These are phyloP conservation scores for Protobothrops flavoviridis DNA, from an alignment of 2,113 vertebrate genomes.

Conservation along the genomic window DNA sequence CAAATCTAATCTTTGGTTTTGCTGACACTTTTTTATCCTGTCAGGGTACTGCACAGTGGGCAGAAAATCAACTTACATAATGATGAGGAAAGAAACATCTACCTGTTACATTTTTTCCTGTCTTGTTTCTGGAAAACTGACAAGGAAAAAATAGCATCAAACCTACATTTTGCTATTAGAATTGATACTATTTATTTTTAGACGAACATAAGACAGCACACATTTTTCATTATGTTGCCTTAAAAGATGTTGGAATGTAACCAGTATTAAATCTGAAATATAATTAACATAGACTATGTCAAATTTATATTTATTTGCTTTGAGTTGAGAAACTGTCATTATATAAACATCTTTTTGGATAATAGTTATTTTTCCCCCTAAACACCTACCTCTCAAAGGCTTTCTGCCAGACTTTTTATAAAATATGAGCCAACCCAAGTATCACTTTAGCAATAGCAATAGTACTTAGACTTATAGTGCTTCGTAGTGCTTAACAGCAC, in stretches of 20 bases:
- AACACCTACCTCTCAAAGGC: neutral
- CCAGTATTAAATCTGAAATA: neutral
- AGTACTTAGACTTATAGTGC: neutral
- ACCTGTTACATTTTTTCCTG: neutral
- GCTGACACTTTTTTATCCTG: neutral
- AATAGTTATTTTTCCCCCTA: neutral
- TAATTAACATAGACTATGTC: neutral
- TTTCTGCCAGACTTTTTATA: neutral
- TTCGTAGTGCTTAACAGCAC: neutral
- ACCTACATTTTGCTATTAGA: neutral
- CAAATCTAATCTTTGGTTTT: neutral
- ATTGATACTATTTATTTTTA: neutral
- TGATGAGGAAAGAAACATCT: neutral
- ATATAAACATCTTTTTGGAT: neutral
- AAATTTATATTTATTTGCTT: neutral
- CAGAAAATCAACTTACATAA: neutral
- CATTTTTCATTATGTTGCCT: neutral
- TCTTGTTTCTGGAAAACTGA: neutral
- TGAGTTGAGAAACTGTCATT: neutral
- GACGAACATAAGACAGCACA: neutral
- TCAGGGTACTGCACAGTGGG: neutral
- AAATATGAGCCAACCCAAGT: neutral
- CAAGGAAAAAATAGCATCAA: neutral
- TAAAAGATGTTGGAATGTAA: neutral
- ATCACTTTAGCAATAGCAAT: neutral